A percentile compares a stretch with the other conserved stretches of the same genome.
phyloP scores from a whole-genome alignment of 2,888 invertebrate species.

The Lamproptera curius region DNA sequence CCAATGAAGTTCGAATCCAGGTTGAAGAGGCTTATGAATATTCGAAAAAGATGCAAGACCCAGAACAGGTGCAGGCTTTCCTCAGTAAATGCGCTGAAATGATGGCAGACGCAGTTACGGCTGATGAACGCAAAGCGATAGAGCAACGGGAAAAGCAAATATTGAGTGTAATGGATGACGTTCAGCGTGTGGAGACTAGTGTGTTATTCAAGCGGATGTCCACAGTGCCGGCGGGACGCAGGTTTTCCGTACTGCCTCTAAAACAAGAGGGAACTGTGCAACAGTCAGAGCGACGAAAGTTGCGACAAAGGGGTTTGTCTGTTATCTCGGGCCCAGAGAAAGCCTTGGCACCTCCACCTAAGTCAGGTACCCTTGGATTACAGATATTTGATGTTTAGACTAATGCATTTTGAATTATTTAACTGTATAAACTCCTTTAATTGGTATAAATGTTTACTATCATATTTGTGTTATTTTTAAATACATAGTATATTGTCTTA shows the following conservation, averaged over 20 bases:
- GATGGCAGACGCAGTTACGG: slow-evolving; percentile 48
- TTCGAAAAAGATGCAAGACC: slow-evolving; percentile 59
- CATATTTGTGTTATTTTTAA: too few relatives aligned
- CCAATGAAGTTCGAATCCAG: slow-evolving; percentile 62
- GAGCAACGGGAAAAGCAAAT: slow-evolving; percentile 55
- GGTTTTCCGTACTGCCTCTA: slow-evolving; percentile 58
- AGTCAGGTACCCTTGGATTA: slow-evolving; percentile 49
- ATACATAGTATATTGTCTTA: too few relatives aligned
- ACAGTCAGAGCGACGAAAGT: slow-evolving; percentile 46
- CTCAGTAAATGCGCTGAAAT: slow-evolving; percentile 59
- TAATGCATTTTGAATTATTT: too few relatives aligned
- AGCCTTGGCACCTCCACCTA: slow-evolving; percentile 48
- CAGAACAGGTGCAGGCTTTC: slow-evolving; percentile 62
- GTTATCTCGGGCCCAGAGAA: slow-evolving; percentile 58
- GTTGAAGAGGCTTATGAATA: slow-evolving; percentile 65
- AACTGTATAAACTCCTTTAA: too few relatives aligned
- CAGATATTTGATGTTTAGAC: slow-evolving; percentile 62
- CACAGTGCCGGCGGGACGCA: slow-evolving; percentile 54
- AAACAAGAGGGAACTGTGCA: slow-evolving; percentile 40
- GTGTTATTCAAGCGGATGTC: slow-evolving; percentile 67
- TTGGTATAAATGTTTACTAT: too few relatives aligned
- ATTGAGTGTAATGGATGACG: slow-evolving; percentile 51
- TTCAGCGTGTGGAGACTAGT: slow-evolving; percentile 48
- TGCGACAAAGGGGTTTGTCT: slow-evolving; percentile 55
- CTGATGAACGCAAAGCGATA: slow-evolving; percentile 61